Percentiles rank a stretch among this genome's conserved stretches.
Evolutionary conservation across 2,797 vertebrate species (phyloP).

Genomic region (Acropternis orthonyx): DNA sequence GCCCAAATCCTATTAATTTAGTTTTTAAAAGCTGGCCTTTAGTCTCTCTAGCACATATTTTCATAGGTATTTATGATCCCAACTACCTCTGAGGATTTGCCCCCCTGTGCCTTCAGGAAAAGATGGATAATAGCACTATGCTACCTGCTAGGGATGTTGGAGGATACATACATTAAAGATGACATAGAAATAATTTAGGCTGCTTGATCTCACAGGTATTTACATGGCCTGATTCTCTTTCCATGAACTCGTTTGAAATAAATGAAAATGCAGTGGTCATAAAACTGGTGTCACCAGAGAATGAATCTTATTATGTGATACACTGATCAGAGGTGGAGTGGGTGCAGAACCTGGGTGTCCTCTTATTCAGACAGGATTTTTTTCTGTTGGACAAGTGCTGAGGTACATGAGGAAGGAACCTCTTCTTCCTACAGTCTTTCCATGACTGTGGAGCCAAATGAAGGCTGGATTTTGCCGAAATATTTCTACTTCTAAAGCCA

Average conservation of each 20-base stretch:
- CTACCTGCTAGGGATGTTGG: neutral
- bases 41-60: neutral
- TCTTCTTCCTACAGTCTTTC: neutral
- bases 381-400: neutral
- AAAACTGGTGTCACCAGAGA: neutral
- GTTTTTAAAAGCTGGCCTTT: slow-evolving; percentile 36
- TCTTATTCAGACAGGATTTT: neutral
- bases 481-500: neutral
- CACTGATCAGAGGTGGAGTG: neutral
- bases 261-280: neutral
- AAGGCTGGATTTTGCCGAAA: neutral
- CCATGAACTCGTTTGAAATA: neutral
- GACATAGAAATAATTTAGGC: neutral
- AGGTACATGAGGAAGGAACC: neutral
- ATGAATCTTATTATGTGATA: neutral
- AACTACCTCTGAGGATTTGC: neutral
- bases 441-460: neutral
- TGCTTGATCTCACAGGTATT: slow-evolving; percentile 33
- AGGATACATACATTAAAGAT: neutral
- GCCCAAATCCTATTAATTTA: slow-evolving; percentile 44
- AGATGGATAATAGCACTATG: neutral
- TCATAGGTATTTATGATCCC: slow-evolving; percentile 41
- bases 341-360: neutral
- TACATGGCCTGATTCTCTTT: neutral
- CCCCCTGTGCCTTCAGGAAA: neutral